Evolutionary conservation across 2,797 vertebrate genomes (phyloP).

Genomic region (Cirrhinus molitorella): DNA sequence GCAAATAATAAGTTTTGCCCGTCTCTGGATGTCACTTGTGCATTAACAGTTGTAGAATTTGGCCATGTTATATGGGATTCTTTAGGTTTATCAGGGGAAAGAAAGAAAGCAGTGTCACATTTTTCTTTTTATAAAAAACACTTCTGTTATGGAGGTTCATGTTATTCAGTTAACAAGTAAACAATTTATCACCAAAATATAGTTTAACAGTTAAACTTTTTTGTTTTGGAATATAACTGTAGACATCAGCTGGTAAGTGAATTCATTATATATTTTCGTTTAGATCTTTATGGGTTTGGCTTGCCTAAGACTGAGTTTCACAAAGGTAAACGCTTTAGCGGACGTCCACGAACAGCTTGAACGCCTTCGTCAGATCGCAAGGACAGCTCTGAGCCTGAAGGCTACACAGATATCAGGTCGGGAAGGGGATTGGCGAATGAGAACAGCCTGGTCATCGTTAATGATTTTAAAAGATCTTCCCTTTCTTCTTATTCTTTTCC

Average conservation of each 20-base stretch:
- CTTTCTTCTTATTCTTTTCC: conserved; percentile 99
- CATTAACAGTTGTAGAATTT: conserved; percentile 79
- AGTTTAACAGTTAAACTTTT: conserved; percentile 85
- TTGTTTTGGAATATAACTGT: conserved; percentile 79
- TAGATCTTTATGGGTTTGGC: conserved; percentile 87
- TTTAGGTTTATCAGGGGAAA: conserved; percentile 62
- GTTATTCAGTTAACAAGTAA: conserved; percentile 80
- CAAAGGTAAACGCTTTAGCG: conserved; percentile 73
- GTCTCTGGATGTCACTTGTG: conserved; percentile 72
- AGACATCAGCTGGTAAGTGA: conserved; percentile 76
- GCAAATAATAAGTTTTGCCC: conserved; percentile 59
- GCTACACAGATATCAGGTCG: conserved; percentile 88
- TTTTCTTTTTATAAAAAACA: not conserved
- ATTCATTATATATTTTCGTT: conserved; percentile 62
- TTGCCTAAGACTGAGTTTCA: conserved; percentile 83
- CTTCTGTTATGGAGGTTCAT: conserved; percentile 76
- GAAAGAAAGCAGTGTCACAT: conserved; percentile 70
- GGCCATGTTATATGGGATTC: conserved; percentile 18
- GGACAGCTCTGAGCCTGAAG: conserved; percentile 66
- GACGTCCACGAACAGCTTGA: conserved; percentile 71
- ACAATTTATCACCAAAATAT: conserved; percentile 85
- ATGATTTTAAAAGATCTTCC: conserved; percentile 95
- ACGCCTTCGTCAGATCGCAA: conserved; percentile 53
- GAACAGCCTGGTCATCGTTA: conserved; percentile 79
- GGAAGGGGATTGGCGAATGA: conserved; percentile 89